Evolutionary conservation across 2,888 invertebrate species (phyloP).

Genomic region (Itoplectis maculator): DNA sequence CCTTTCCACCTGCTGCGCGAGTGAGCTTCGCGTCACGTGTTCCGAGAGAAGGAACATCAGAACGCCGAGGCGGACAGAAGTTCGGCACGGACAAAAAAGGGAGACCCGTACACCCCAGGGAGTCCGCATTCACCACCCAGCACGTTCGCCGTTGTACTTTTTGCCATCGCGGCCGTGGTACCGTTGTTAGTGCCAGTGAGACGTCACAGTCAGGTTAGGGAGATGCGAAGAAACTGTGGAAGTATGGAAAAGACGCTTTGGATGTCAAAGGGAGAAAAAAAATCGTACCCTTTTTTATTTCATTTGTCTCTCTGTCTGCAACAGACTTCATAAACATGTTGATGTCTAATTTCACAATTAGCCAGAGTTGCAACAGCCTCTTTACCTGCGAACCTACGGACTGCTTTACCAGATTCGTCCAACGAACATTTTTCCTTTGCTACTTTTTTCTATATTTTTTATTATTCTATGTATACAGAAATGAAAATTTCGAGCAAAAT

Average conservation of each 20-base stretch:
- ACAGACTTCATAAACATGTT: neutral
- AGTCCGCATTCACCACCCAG: slow-evolving; percentile 26
- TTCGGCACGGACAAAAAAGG: slow-evolving; percentile 13
- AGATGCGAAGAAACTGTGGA: neutral
- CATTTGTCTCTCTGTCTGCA: neutral
- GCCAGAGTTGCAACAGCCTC: too few species aligned
- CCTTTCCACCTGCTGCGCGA: slow-evolving; percentile 12
- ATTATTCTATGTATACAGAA: too few species aligned
- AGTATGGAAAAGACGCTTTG: neutral
- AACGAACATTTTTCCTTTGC: too few species aligned
- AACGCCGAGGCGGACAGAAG: slow-evolving; percentile 2
- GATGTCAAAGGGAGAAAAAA: neutral
- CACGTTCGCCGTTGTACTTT: slow-evolving; percentile 16
- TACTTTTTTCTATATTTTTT: too few species aligned
- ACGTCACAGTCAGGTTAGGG: neutral
- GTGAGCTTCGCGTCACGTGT: slow-evolving; percentile 14
- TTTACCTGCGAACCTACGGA: too few species aligned
- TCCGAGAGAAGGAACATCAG: neutral
- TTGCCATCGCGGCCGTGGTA: slow-evolving; percentile 1
- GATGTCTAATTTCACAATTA: too few species aligned
- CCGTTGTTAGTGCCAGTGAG: slow-evolving; percentile 8
- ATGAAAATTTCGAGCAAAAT: too few species aligned
- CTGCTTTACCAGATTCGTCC: too few species aligned
- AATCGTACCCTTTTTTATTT: neutral
- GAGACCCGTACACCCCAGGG: slow-evolving; percentile 4